phyloP scores from a whole-genome alignment of 1,140 invertebrate genomes.

The Coelopa frigida region DNA sequence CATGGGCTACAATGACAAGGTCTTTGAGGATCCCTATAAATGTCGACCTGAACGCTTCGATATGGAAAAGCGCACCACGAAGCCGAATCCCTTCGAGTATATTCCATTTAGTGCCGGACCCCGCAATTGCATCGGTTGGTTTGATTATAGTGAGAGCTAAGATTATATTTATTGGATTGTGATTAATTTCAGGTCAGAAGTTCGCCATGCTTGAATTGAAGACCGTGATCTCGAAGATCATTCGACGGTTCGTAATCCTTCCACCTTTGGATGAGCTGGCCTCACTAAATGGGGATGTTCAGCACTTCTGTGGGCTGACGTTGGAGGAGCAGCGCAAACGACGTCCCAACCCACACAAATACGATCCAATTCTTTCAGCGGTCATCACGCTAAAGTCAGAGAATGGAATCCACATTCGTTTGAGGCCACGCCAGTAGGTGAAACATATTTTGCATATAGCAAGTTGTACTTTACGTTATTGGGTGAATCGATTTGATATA shows the following conservation, averaged over 20 bases:
- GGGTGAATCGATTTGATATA: no score
- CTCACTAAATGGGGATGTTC: constrained; percentile 26
- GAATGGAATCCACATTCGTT: constrained; percentile 29
- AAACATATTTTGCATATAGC: no score
- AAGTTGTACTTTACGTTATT: no score
- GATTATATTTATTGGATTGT: no score
- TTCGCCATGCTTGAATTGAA: constrained; percentile 48
- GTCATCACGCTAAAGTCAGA: constrained; percentile 34
- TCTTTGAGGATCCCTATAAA: constrained; percentile 63
- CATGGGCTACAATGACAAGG: constrained; percentile 33
- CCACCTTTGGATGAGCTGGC: constrained; percentile 30
- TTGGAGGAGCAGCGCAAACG: constrained; percentile 14
- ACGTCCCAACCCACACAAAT: constrained; percentile 23
- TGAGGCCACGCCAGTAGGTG: constrained; percentile 18
- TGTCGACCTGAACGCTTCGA: constrained; percentile 74
- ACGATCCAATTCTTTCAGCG: constrained; percentile 31
- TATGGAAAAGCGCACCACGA: constrained; percentile 22
- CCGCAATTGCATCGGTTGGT: constrained; percentile 35
- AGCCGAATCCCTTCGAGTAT: constrained; percentile 48
- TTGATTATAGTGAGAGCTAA: constrained; percentile 1
- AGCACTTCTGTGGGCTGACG: constrained; percentile 21
- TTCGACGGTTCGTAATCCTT: constrained; percentile 38
- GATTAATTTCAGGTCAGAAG: constrained; percentile 42
- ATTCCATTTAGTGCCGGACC: constrained; percentile 53
- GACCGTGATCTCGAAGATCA: constrained; percentile 44